Percentiles rank a stretch among this genome's conserved stretches.
These are phyloP conservation scores for Amaurobius ferox DNA, from an alignment of 2,888 invertebrate species.

Conservation along the genomic window DNA sequence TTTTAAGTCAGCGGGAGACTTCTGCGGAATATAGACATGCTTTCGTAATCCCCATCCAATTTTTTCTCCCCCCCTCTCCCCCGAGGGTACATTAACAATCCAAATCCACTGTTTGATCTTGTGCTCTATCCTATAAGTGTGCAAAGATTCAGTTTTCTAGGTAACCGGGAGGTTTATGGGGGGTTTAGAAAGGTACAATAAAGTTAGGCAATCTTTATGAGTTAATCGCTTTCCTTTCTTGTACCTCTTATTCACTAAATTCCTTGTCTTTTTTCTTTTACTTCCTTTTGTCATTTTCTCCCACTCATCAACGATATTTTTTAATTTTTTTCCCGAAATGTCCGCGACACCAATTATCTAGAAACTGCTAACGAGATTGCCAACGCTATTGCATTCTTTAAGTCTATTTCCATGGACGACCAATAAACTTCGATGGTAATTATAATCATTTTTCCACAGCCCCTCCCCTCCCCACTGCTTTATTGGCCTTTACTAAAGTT, in stretches of 20 bases:
- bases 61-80: too few species aligned
- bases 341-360: slow-evolving; percentile 57
- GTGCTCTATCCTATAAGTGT: too few species aligned
- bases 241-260: slow-evolving; percentile 58
- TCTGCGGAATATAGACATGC: too few species aligned
- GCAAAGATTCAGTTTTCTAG: too few species aligned
- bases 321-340: slow-evolving; percentile 19
- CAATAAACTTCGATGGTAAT: slow-evolving; percentile 46
- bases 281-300: slow-evolving; percentile 20
- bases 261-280: slow-evolving; percentile 33
- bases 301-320: slow-evolving; percentile 12
- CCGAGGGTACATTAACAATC: too few species aligned
- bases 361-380: slow-evolving; percentile 62
- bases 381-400: slow-evolving; percentile 43
- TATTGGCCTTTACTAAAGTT: slow-evolving; percentile 55
- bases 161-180: too few species aligned
- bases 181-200: too few species aligned
- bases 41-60: too few species aligned
- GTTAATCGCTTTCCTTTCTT: too few species aligned
- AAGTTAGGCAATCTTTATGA: too few species aligned
- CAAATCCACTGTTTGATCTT: too few species aligned
- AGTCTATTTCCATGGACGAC: slow-evolving; percentile 47
- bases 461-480: slow-evolving; percentile 9
- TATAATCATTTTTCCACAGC: slow-evolving; percentile 55
- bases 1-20: too few species aligned